These are phyloP conservation scores for Himalopsyche japonica DNA, from an alignment of 2,888 invertebrate species.

Conservation along the genomic window DNA sequence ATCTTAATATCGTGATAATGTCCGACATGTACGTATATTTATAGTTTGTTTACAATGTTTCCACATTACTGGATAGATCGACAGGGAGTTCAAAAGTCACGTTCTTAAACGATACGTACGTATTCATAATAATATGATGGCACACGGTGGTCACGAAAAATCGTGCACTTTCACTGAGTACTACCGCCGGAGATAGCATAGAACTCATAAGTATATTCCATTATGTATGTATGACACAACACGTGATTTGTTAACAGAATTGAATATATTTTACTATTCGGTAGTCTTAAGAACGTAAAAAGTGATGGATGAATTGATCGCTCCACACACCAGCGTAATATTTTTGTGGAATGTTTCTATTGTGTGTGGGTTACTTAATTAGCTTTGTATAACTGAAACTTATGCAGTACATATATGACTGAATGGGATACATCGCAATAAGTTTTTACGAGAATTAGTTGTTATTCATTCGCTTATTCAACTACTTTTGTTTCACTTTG, in stretches of 20 bases:
- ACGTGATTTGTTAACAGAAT: not conserved
- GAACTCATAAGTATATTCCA: not conserved
- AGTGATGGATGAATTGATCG: not conserved
- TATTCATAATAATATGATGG: not conserved
- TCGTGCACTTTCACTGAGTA: conserved; percentile 23
- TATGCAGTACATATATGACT: too few species aligned
- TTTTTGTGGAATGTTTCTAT: too few species aligned
- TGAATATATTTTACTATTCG: not conserved
- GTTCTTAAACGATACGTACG: not conserved
- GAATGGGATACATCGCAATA: too few species aligned
- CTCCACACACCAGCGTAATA: too few species aligned
- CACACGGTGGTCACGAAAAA: conserved; percentile 10
- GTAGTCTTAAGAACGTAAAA: not conserved
- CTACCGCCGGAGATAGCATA: not conserved
- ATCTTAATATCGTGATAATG: not conserved
- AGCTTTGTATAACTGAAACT: too few species aligned
- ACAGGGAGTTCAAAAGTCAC: not conserved
- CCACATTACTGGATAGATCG: not conserved
- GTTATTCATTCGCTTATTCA: too few species aligned
- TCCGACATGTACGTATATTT: not conserved
- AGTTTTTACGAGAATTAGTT: too few species aligned
- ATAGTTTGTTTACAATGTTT: not conserved
- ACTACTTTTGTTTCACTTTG: too few species aligned
- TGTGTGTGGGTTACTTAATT: too few species aligned
- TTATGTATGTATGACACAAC: not conserved